Conservation (phyloP, 2,797 vertebrate species). For the Sorex maritimensis region DNA sequence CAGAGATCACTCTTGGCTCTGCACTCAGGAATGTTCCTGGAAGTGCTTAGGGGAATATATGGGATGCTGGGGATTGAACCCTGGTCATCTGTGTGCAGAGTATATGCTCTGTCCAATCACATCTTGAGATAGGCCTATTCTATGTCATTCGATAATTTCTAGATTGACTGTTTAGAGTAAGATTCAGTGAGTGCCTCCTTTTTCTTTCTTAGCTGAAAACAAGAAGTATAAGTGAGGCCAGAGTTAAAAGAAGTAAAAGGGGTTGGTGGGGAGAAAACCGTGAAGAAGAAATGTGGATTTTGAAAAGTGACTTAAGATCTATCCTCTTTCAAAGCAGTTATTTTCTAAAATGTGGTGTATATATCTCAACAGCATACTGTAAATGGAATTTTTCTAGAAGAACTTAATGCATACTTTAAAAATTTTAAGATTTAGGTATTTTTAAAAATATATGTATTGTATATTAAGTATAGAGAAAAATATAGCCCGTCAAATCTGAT, state of each 20-base stretch:
- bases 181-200: neutral
- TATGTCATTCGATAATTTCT: conserved; percentile 9
- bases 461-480: conserved; percentile 45
- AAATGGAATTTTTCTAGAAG: conserved; percentile 28
- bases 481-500: neutral
- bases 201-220: neutral
- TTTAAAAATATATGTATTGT: neutral
- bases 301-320: neutral
- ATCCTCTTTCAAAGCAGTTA: neutral
- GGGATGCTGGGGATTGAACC: too few relatives aligned
- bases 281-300: neutral
- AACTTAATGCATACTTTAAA: conserved; percentile 36
- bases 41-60: too few relatives aligned
- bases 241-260: neutral
- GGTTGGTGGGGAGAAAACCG: neutral
- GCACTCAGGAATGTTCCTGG: too few relatives aligned
- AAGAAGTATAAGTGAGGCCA: neutral
- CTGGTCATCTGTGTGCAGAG: too few relatives aligned
- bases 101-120: too few relatives aligned
- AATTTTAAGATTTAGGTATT: neutral
- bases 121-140: neutral
- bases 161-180: conserved; percentile 4
- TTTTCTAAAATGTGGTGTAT: neutral
- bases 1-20: too few relatives aligned
- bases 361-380: neutral